Evolutionary conservation across 2,797 vertebrate genomes (phyloP), one percentile per base, ranked within the genome.

Genomic region (Yasuhikotakia modesta): DNA sequence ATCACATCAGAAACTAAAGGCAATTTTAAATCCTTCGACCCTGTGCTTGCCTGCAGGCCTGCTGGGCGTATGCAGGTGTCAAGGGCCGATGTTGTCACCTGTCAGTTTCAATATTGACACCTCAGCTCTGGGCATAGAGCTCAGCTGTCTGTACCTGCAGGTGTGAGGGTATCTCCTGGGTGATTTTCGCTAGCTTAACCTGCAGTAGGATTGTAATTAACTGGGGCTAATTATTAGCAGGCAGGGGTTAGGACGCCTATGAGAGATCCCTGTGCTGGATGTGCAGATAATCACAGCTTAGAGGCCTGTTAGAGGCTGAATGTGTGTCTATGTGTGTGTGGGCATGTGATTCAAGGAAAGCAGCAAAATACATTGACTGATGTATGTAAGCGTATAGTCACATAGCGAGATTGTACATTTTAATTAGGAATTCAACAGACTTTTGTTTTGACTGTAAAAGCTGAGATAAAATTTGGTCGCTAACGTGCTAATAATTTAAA

Each of bases 171-270:
- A 79, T 85, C 92, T 86, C 83, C 85, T 88, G 90, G 91, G 90
- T 89, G 86, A 90, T 92, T 84, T 87, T 89, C 83, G 76, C 74
- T 89, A 90, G 91, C 92, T 93, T 94, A 94, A 96, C 93, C 94
- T 91, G 93, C 93, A 95, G 93, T 93, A 93, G 90, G 93, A 90
- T 93, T 95, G 95, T 98, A 96, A 98, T 98, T 97, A 97, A 96
- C 95, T 94, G 94, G 90, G 95, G 94, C 95, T 97, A 96, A 97
- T 97, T 96, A 95, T 91, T 87, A 87, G 89, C 90, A 90, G 88
- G 89, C 88, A 78, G 85, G 83, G 80, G 88, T 91, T 92, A 91
- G 91, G 91, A 87, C 87, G 88, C 88, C 84, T 87, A 85, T 84
- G 90, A 86, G 87, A 81, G 81, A 87, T 92, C 90, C 90, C 88